A percentile compares a stretch with the other conserved stretches of the same genome.
phyloP scores from a whole-genome alignment of 2,797 vertebrate genomes.

The Channallabes apus region DNA sequence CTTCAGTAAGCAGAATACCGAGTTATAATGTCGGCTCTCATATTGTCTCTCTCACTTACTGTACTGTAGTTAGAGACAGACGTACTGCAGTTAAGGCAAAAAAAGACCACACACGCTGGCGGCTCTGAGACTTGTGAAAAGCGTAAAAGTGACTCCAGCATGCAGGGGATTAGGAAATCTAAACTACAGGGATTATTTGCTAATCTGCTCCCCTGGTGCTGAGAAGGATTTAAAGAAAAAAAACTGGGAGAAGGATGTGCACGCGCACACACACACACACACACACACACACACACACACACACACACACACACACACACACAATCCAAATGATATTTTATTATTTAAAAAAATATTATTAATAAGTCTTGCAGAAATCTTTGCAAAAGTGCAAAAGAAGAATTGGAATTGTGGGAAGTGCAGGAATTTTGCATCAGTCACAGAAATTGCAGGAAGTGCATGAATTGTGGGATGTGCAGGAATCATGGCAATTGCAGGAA shows the following conservation, averaged over 20 bases:
- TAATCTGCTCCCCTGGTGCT: constrained; percentile 36
- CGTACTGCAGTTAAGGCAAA: neutral
- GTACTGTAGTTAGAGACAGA: too few species aligned
- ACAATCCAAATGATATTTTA: too few species aligned
- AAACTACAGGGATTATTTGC: constrained; percentile 32
- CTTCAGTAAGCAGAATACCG: neutral
- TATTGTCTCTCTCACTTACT: too few species aligned
- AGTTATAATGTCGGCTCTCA: neutral
- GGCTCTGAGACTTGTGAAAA: neutral
- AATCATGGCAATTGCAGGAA: too few species aligned
- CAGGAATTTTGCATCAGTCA: too few species aligned
- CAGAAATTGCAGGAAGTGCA: too few species aligned
- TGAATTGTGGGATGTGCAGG: too few species aligned
- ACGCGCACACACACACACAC: neutral
- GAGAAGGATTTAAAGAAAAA: neutral
- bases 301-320: neutral
- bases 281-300: neutral
- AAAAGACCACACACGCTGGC: neutral
- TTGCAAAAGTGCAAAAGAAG: neutral
- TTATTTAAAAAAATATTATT: neutral
- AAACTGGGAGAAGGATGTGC: neutral
- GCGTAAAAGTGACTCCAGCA: constrained; percentile 13
- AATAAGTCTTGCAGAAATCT: neutral
- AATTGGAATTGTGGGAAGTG: too few species aligned
- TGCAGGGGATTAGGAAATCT: constrained; percentile 22